Evolutionary conservation across 2,888 invertebrate genomes (phyloP).

Genomic region (Heteromurus nitidus): DNA sequence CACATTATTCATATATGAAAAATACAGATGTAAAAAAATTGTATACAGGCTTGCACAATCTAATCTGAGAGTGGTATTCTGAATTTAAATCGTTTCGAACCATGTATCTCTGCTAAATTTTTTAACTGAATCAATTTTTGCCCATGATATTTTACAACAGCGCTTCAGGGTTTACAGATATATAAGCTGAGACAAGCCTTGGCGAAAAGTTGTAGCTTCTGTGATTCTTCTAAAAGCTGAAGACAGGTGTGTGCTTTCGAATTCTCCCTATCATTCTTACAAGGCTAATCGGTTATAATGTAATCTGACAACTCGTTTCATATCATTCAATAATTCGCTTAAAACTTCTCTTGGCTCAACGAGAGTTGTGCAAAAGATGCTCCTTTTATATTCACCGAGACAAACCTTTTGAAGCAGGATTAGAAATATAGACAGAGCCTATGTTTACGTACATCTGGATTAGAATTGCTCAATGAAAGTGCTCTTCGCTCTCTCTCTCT

Average conservation of each 20-base stretch:
- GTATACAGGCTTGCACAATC: no score
- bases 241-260: conserved; percentile 31
- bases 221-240: background rate
- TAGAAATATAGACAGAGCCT: background rate
- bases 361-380: no score
- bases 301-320: conserved; percentile 54
- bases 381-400: no score
- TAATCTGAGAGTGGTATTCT: no score
- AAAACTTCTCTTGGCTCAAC: conserved; percentile 1
- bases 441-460: background rate
- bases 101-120: background rate
- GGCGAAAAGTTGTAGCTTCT: no score
- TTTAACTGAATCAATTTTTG: conserved; percentile 19
- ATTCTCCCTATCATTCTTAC: background rate
- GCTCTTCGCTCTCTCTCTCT: background rate
- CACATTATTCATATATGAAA: no score
- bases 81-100: background rate
- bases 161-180: conserved; percentile 25
- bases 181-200: background rate
- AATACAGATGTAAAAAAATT: no score
- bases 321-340: conserved; percentile 33
- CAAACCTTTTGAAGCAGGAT: background rate
- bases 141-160: conserved; percentile 16
- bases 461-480: conserved; percentile 19
- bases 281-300: conserved; percentile 31